These are phyloP conservation scores for Hedya salicella DNA, from an alignment of 2,888 invertebrate species.

Conservation along the genomic window DNA sequence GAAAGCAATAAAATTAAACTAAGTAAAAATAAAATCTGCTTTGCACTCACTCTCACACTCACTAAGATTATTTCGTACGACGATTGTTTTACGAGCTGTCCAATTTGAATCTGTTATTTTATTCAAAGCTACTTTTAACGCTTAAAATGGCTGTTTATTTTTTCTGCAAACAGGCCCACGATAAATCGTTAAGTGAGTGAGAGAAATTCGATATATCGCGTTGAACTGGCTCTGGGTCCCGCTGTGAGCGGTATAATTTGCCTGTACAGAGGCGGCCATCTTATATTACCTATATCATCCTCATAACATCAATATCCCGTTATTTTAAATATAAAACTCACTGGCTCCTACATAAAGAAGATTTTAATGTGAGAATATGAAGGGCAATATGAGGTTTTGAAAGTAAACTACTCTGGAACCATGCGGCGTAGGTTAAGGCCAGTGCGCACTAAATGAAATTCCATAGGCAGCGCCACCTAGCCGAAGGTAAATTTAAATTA, in stretches of 20 bases:
- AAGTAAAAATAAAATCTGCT: background rate
- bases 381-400: background rate
- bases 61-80: conserved; percentile 17
- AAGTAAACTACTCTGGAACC: conserved; percentile 43
- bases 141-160: conserved; percentile 41
- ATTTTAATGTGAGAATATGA: background rate
- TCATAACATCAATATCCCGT: conserved; percentile 25
- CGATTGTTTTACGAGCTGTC: conserved; percentile 27
- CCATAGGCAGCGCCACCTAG: conserved; percentile 44
- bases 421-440: conserved; percentile 53
- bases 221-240: conserved; percentile 63
- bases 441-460: conserved; percentile 54
- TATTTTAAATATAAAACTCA: conserved; percentile 24
- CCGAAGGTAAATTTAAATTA: conserved; percentile 36
- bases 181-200: conserved; percentile 65
- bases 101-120: conserved; percentile 23
- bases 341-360: background rate
- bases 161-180: conserved; percentile 52
- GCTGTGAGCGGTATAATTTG: conserved; percentile 75
- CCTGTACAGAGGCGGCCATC: conserved; percentile 54
- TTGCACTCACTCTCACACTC: conserved; percentile 3
- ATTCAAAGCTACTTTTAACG: conserved; percentile 24
- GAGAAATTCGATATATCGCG: conserved; percentile 70
- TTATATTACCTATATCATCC: conserved; percentile 36
- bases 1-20: no score